phyloP scores from a whole-genome alignment of 1,140 invertebrate genomes.

The Streblospio benedicti region DNA sequence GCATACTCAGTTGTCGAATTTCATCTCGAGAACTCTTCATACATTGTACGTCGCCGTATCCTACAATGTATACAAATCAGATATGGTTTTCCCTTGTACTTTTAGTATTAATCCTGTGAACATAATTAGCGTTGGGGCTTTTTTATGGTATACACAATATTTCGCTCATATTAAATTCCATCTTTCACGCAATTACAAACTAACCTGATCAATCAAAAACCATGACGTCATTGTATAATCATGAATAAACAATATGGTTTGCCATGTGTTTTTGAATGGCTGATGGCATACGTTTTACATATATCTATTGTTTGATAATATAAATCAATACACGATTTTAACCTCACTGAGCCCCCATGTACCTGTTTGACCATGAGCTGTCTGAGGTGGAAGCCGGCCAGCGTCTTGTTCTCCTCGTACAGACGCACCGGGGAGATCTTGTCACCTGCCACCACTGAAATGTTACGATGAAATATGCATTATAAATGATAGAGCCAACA shows the following conservation, averaged over 20 bases:
- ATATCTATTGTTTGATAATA: constrained; percentile 79
- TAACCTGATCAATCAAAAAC: not conserved
- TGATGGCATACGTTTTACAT: constrained; percentile 37
- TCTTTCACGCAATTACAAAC: not conserved
- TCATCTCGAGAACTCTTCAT: too few species aligned
- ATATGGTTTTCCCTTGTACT: too few species aligned
- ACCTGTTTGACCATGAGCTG: constrained; percentile 74
- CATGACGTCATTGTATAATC: not conserved
- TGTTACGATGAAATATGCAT: too few species aligned
- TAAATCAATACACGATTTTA: constrained; percentile 74
- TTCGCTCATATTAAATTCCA: too few species aligned
- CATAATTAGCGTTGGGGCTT: too few species aligned
- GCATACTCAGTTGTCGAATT: too few species aligned
- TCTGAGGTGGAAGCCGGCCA: constrained; percentile 73
- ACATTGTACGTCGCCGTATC: too few species aligned
- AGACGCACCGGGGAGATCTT: constrained; percentile 78
- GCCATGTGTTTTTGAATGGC: not conserved
- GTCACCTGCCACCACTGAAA: constrained; percentile 80
- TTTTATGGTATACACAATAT: not conserved
- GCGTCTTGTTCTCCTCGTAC: constrained; percentile 77
- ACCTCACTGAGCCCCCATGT: constrained; percentile 63
- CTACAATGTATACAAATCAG: too few species aligned
- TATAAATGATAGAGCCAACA: too few species aligned
- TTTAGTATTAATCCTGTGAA: too few species aligned
- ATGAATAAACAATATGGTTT: not conserved